Percentiles rank a stretch among this genome's conserved stretches.
Evolutionary conservation across 2,113 vertebrate species (phyloP).

Genomic region (Acanthisitta chloris): DNA sequence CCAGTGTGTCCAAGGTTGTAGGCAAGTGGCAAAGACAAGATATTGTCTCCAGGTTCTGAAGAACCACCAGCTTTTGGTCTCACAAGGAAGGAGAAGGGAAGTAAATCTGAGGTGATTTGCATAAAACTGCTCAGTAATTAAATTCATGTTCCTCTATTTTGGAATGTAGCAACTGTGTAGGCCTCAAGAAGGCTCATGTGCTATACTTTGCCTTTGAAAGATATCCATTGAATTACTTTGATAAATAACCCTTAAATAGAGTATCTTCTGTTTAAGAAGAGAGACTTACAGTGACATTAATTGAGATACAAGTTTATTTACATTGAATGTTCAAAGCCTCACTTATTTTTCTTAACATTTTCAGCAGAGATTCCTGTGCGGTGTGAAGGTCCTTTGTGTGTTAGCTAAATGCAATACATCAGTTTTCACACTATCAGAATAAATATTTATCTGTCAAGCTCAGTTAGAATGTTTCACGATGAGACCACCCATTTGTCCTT

Average conservation of each 20-base stretch:
- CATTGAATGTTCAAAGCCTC: background rate
- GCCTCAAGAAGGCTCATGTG: background rate
- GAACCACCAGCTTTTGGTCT: fast-evolving
- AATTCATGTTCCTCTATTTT: background rate
- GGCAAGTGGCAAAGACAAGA: background rate
- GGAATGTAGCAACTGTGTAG: background rate
- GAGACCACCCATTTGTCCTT: background rate
- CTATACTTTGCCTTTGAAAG: background rate
- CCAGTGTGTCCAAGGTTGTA: background rate
- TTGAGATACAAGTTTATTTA: background rate
- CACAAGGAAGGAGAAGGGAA: background rate
- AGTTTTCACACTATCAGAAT: background rate
- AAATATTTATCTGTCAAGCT: background rate
- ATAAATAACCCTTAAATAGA: background rate
- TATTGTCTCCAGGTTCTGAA: background rate
- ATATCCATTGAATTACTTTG: background rate
- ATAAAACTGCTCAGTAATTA: background rate
- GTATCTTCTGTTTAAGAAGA: background rate
- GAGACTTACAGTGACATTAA: background rate
- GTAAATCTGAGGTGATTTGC: background rate
- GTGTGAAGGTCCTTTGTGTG: background rate
- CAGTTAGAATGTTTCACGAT: background rate
- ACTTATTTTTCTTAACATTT: background rate
- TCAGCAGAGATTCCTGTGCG: background rate
- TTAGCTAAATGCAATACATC: background rate